A percentile compares a stretch with the other conserved stretches of the same genome.
phyloP scores from a whole-genome alignment of 2,797 vertebrate species.

The Dendrocincla fuliginosa region DNA sequence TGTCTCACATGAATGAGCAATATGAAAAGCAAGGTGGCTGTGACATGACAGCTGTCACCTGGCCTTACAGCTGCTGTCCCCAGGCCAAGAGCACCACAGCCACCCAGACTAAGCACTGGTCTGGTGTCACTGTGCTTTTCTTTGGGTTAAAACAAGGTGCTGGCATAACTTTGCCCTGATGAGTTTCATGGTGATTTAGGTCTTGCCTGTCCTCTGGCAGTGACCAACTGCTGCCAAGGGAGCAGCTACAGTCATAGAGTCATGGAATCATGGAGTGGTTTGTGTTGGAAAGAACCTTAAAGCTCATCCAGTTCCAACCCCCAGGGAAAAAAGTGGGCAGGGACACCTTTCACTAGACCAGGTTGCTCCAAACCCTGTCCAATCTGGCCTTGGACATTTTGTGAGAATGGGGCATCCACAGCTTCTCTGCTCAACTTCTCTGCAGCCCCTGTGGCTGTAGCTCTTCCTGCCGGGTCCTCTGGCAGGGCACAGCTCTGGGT shows the following conservation, averaged over 20 bases:
- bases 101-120: neutral
- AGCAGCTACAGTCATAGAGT: neutral
- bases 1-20: neutral
- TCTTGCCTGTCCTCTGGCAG: neutral
- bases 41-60: neutral
- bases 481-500: neutral
- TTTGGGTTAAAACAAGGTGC: neutral
- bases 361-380: neutral
- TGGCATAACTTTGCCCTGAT: neutral
- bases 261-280: neutral
- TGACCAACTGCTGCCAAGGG: neutral
- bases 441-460: neutral
- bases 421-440: neutral
- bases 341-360: neutral
- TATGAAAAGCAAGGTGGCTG: neutral
- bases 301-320: neutral
- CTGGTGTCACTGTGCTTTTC: accelerated
- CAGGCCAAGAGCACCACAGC: neutral
- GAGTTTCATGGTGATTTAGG: no score
- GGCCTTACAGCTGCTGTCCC: neutral
- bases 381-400: neutral
- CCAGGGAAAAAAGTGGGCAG: neutral
- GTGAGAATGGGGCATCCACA: neutral
- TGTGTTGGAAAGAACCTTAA: neutral
- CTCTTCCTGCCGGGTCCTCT: accelerated